A percentile compares a stretch with the other conserved stretches of the same genome.
These are phyloP conservation scores for Indri indri DNA, from an alignment of 2,113 vertebrate genomes.

Conservation along the genomic window DNA sequence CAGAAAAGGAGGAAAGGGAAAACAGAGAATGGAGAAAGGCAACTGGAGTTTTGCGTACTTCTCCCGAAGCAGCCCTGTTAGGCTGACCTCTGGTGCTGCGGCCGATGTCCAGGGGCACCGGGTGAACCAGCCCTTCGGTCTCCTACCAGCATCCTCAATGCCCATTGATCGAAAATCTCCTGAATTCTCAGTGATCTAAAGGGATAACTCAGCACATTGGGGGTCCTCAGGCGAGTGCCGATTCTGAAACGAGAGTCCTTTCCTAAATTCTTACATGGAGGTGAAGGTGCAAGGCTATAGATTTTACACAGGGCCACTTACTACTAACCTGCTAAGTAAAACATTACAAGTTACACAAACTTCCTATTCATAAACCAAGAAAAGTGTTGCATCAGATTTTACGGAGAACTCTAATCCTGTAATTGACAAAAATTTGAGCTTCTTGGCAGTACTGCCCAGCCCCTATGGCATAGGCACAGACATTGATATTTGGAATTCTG, in stretches of 20 bases:
- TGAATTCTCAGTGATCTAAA: not conserved
- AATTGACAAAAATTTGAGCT: not conserved
- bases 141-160: not conserved
- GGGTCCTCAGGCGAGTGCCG: not conserved
- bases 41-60: not conserved
- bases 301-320: not conserved
- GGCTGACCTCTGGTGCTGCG: too few species aligned
- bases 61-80: not conserved
- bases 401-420: not conserved
- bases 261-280: not conserved
- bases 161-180: not conserved
- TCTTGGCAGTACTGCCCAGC: not conserved
- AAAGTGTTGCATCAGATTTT: not conserved
- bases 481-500: not conserved
- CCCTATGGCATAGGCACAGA: rapidly evolving
- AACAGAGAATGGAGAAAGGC: not conserved
- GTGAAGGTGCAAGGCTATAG: not conserved
- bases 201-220: not conserved
- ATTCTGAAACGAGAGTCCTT: not conserved
- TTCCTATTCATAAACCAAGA: not conserved
- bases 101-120: not conserved
- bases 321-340: not conserved
- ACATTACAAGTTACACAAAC: not conserved
- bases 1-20: not conserved
- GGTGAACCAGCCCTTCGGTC: not conserved